These are phyloP conservation scores for Isotomurus palustris DNA, from an alignment of 2,888 invertebrate genomes.

Conservation along the genomic window DNA sequence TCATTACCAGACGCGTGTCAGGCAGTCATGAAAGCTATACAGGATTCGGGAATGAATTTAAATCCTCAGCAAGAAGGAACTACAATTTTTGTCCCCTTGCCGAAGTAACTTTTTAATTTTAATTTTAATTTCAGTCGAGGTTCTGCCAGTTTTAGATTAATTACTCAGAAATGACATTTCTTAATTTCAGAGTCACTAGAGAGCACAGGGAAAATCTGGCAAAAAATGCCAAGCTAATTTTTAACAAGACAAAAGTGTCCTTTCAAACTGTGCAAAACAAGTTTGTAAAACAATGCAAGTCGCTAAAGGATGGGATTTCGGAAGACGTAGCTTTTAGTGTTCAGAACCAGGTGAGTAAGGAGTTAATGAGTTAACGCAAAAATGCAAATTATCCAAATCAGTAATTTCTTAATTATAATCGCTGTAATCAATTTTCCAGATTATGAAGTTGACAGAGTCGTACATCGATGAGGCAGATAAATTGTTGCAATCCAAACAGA, in stretches of 20 bases:
- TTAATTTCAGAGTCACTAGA: constrained; percentile 66
- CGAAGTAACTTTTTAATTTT: constrained; percentile 60
- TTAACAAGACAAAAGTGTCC: constrained; percentile 69
- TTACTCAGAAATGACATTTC: no score
- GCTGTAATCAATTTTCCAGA: constrained; percentile 53
- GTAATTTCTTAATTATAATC: background rate
- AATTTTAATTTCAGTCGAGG: background rate
- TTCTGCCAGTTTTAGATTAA: no score
- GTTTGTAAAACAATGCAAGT: constrained; percentile 66
- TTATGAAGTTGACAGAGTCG: constrained; percentile 64
- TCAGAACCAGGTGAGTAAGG: constrained; percentile 55
- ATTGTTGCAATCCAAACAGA: constrained; percentile 64
- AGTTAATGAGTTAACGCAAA: no score
- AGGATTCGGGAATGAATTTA: constrained; percentile 78
- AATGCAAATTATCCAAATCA: no score
- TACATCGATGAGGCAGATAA: constrained; percentile 63
- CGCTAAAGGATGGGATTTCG: constrained; percentile 60
- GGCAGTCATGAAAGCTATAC: constrained; percentile 68
- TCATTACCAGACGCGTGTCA: constrained; percentile 82
- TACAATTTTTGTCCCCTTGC: constrained; percentile 78
- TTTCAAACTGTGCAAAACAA: constrained; percentile 72
- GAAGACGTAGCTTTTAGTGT: constrained; percentile 65
- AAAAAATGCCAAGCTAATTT: constrained; percentile 79
- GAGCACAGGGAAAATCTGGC: constrained; percentile 85
- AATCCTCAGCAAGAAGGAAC: constrained; percentile 95